A percentile compares a stretch with the other conserved stretches of the same genome.
Evolutionary conservation across 2,797 vertebrate species (phyloP).

Genomic region (Pseudochromis fuscus): DNA sequence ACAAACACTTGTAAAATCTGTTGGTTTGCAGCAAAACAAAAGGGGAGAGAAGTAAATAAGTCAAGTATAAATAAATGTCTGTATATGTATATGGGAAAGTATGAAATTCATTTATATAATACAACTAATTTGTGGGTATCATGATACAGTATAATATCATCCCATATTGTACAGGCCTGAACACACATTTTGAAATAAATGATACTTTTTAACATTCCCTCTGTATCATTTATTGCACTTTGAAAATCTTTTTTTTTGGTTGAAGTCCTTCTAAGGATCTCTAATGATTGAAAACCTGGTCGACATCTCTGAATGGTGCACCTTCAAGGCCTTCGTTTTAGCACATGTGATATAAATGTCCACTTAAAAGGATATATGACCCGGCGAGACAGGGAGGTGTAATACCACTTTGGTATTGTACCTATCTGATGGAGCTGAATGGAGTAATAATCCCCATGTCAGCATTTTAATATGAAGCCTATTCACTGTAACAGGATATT

Average conservation of each 20-base stretch:
- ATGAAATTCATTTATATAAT: background rate
- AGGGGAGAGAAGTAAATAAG: background rate
- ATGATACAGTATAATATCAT: background rate
- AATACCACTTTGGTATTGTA: constrained; percentile 59
- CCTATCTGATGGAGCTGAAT: constrained; percentile 73
- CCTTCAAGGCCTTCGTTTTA: constrained; percentile 61
- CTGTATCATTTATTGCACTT: background rate
- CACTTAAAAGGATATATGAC: constrained; percentile 66
- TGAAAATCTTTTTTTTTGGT: constrained; percentile 11
- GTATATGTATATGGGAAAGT: background rate
- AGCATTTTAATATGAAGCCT: constrained; percentile 66
- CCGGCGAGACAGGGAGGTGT: constrained; percentile 40
- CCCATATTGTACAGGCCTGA: background rate
- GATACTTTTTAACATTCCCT: background rate
- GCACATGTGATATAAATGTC: constrained; percentile 62
- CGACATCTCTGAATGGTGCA: constrained; percentile 39
- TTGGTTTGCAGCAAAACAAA: constrained; percentile 11
- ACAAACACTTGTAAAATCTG: constrained; percentile 20
- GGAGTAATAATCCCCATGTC: constrained; percentile 71
- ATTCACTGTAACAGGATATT: constrained; percentile 50
- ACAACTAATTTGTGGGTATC: background rate
- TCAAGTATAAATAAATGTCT: background rate
- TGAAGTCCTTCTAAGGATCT: constrained; percentile 15
- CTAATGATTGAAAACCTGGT: constrained; percentile 37
- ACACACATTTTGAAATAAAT: background rate